Evolutionary conservation across 2,113 vertebrate species (phyloP), one percentile per base, ranked within the genome.

Genomic region (Microcebus jonahi): DNA sequence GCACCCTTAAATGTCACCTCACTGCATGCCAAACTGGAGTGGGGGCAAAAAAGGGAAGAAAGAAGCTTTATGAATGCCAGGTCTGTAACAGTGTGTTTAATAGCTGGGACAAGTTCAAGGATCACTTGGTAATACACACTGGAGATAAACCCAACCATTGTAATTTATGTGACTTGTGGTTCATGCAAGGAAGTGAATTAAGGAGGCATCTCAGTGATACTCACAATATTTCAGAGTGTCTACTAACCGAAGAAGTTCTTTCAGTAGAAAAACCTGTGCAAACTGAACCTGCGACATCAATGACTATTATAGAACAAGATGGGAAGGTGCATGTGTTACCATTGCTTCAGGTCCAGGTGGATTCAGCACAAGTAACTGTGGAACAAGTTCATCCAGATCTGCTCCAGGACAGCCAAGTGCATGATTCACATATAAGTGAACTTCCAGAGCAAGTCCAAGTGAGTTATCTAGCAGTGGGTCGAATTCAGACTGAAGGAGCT

Each of bases 41-140:
- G 0, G 99, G 99, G 59, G 99, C 99, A 97, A 99, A 99, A 98
- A 99, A 99, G 93, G 99, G 99, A 97, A 99, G 99, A 82, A 99
- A 99, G 98, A 99, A 99, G 97, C 98, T 99, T 73, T 99, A 99
- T 17, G 99, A 99, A 97, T 99, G 99, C 98, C 99, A 99, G 99
- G 99, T 99, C 80, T 99, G 99, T 98, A 99, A 99, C 98, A 99
- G 99, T 42, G 99, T 99, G 34, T 99, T 99, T 97, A 99, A 99
- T 98, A 99, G 99, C 98, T 99, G 99, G 99, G 99, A 99, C 97
- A 99, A 99, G 90, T 99, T 99, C 92, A 99, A 99, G 98, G 99
- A 99, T 98, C 99, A 99, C 90, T 99, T 99, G 95, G 99, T 99
- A 88, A 99, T 99, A 98, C 99, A 99, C 98, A 99, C 99, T 0